These are phyloP conservation scores for Patella pellucida DNA, from an alignment of 2,888 invertebrate species.

Conservation along the genomic window DNA sequence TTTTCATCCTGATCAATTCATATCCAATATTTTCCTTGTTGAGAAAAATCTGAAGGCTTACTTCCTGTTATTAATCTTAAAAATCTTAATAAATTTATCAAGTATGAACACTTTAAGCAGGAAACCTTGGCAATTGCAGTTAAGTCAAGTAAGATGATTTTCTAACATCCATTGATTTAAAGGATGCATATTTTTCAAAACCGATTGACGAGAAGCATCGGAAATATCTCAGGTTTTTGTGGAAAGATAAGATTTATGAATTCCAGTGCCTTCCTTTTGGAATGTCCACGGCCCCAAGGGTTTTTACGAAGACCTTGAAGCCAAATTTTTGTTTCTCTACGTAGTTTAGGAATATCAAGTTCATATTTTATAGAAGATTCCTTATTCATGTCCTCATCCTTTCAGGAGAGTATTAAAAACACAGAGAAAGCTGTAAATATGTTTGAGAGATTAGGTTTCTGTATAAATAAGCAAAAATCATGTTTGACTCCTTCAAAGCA, in stretches of 20 bases:
- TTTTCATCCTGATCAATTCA: not conserved
- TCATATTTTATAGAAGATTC: not conserved
- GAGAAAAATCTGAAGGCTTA: not conserved
- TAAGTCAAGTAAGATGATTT: not conserved
- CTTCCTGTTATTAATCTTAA: not conserved
- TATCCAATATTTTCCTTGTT: slow-evolving; percentile 4
- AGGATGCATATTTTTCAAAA: slow-evolving; percentile 3
- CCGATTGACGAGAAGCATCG: not conserved
- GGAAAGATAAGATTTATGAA: no score
- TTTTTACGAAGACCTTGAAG: not conserved
- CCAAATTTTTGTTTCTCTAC: not conserved
- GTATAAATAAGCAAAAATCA: not conserved
- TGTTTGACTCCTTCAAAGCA: not conserved
- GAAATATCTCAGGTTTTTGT: no score
- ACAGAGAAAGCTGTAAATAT: not conserved
- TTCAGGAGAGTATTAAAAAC: not conserved
- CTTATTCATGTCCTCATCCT: not conserved
- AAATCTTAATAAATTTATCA: not conserved
- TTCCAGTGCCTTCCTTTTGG: not conserved
- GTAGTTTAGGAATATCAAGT: not conserved
- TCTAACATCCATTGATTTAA: slow-evolving; percentile 3
- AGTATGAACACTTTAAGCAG: not conserved
- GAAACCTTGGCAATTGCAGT: not conserved
- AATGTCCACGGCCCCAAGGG: not conserved
- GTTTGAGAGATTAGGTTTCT: not conserved